These are phyloP conservation scores for Reinhardtius hippoglossoides DNA, from an alignment of 2,113 vertebrate species.

Conservation along the genomic window DNA sequence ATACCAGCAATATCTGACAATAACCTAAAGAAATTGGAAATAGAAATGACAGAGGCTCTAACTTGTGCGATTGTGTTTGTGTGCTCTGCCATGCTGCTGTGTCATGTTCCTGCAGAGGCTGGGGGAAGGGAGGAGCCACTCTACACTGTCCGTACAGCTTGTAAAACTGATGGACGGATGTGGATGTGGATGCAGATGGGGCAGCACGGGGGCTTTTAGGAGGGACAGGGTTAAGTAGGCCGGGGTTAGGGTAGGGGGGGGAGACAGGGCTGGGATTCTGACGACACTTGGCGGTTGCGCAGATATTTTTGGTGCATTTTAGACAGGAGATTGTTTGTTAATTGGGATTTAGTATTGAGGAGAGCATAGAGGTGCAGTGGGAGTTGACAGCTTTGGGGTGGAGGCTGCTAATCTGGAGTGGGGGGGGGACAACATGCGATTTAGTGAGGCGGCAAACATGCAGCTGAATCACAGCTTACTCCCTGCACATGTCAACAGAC, in stretches of 20 bases:
- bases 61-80: conserved; percentile 27
- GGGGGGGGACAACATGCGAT: conserved; percentile 30
- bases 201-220: conserved; percentile 16
- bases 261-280: not conserved
- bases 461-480: conserved; percentile 42
- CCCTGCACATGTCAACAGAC: conserved; percentile 19
- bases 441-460: conserved; percentile 32
- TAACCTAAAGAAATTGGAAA: not conserved
- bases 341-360: not conserved
- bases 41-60: conserved; percentile 11
- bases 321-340: not conserved
- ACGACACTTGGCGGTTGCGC: not conserved
- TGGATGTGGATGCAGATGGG: conserved; percentile 43
- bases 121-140: conserved; percentile 64
- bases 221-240: conserved; percentile 8
- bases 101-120: conserved; percentile 76
- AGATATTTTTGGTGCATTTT: conserved; percentile 10
- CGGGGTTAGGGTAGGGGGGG: conserved; percentile 20
- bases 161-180: conserved; percentile 29
- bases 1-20: not conserved
- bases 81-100: conserved; percentile 74
- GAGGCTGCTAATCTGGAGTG: conserved; percentile 10
- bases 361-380: conserved; percentile 1
- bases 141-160: conserved; percentile 24
- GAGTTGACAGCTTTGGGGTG: conserved; percentile 18